Base-by-base conservation (phyloP, 1,140 invertebrate species). In the Neotoxoptera formosana region DNA sequence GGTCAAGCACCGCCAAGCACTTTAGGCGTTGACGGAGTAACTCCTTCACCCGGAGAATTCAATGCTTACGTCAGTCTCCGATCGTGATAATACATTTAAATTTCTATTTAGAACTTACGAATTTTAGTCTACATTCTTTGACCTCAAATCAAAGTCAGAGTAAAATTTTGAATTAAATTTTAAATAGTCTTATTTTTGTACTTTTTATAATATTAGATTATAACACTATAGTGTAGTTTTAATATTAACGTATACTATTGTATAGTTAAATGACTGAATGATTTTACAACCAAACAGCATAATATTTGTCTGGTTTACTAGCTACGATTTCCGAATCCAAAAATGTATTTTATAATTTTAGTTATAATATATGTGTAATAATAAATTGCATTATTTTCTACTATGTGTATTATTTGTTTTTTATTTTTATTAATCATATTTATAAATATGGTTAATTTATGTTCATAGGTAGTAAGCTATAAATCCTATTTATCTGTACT, bases 11-110 rank as follows among this genome's bases (percentile, higher is more conserved):
- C 96, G 91, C 97, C 97, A 1, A 96, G 96, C n/a, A 95, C 96
- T 45, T 96, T 96, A 51, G 96, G 96, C 21, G 95, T 96, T 0
- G 97, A 98, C 94, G 97, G 97, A 8, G 97, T 97, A 6, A 98
- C 97, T 0, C 96, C 97, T 14, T 96, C 96, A 14, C 96, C 97
- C 2, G 96, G 96, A 83, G 97, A 97, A 7, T 98, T 96, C 94
- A 96, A 96, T 94, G 97, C 97, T 56, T 95, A 97, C 86, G 96
- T 98, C 25, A 96, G 96, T 67, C 95, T 95, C 51, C 95, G 97
- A 2, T 89, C 90, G 84, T 89, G 91, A 93, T 45, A 53, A 53
- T 90, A n/a, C 53, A 20, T 90, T 34, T 53, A 30, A 36, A 41
- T 90, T 56, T 11, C 56, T 60, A 60, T 14, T 90, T n/a, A 36